Base-by-base conservation (phyloP, 2,113 vertebrate species). In the Mesoclemmys tuberculata region DNA sequence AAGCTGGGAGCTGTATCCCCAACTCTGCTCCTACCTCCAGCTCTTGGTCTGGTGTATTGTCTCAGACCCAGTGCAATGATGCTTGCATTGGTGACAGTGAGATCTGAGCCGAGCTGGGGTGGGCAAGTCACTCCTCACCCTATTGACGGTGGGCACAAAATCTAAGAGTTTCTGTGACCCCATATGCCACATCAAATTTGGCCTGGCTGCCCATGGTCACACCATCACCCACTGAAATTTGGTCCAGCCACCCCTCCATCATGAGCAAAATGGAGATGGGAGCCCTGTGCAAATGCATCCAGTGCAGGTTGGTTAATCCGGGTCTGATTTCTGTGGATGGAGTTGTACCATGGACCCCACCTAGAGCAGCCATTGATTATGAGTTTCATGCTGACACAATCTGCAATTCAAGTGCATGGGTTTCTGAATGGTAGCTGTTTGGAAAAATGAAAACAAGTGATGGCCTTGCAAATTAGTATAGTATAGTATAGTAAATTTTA, bases 371-470 rank as follows among this genome's bases (percentile, higher is more conserved):
- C 54, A 55, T 19, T 55, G 54, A 55, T 55, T 55, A 24, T 93
- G 94, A 82, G 86, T 95, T 96, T 93, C 93, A 93, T 81, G 93
- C 84, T 92, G 96, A 94, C 71, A 89, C 77, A 90, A 94, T 95
- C 95, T 95, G 95, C 82, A 92, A 68, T 93, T 93, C 90, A 94
- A 94, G 78, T 93, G 88, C 86, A 93, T 0, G 26, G 90, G 82
- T 71, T 94, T 87, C 82, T 95, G 96, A 97, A 93, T 93, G 96
- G 93, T 95, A 97, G 93, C 82, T 94, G 84, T 93, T 90, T 93
- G 89, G 86, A 96, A 93, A 96, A 95, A 95, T 84, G 71, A 93
- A 97, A 97, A 93, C 93, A 97, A 93, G 91, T 92, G 82, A 92
- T 87, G 93, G 77, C 14, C 84, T 93, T 77, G 88, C 10, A 87